Conservation (phyloP, 2,888 invertebrate genomes). For the Mamestra brassicae region DNA sequence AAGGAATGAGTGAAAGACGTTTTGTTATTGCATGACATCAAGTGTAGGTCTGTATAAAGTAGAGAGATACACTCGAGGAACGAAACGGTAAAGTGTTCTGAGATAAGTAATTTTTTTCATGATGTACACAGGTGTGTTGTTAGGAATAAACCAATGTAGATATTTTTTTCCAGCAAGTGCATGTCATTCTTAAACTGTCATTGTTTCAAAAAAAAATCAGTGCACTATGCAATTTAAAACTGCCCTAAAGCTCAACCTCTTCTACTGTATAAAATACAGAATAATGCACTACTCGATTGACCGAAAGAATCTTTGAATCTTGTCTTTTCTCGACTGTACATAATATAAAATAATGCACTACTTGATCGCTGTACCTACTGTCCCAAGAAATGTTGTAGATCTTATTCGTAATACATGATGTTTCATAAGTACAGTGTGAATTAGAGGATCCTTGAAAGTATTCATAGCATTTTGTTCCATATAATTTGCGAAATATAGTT, state of each 20-base stretch:
- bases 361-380: neutral
- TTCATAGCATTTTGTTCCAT: conserved; percentile 22
- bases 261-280: neutral
- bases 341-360: neutral
- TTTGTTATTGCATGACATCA: conserved; percentile 16
- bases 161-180: too few relatives aligned
- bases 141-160: too few relatives aligned
- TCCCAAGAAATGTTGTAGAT: conserved; percentile 10
- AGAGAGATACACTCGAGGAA: too few relatives aligned
- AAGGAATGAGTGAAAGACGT: conserved; percentile 18
- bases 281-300: neutral
- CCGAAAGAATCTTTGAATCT: rapidly evolving
- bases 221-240: neutral
- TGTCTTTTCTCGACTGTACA: neutral
- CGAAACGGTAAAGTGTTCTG: too few relatives aligned
- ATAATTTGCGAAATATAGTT: conserved; percentile 25
- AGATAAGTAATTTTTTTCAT: too few relatives aligned
- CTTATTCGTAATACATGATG: conserved; percentile 20
- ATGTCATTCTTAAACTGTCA: too few relatives aligned
- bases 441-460: conserved; percentile 49
- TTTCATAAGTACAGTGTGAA: conserved; percentile 42
- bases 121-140: too few relatives aligned
- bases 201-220: too few relatives aligned
- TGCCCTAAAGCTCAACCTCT: too few relatives aligned
- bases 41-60: conserved; percentile 2